These are phyloP conservation scores for Lasiurus borealis DNA, from an alignment of 2,113 vertebrate species.

Conservation along the genomic window DNA sequence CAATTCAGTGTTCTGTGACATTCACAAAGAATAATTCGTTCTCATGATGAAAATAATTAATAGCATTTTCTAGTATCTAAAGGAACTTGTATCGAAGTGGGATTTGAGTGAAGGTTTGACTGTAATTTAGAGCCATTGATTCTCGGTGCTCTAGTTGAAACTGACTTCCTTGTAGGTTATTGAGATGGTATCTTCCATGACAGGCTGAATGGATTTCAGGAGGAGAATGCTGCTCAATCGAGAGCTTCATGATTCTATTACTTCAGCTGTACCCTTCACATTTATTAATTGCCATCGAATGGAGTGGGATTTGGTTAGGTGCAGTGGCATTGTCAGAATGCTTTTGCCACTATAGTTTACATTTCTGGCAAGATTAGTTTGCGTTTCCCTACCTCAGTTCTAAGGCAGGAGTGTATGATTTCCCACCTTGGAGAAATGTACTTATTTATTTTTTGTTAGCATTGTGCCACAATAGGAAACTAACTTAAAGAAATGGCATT, in stretches of 20 bases:
- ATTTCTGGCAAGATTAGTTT: slow-evolving; percentile 59
- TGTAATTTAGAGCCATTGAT: slow-evolving; percentile 73
- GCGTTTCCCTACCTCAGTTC: neutral
- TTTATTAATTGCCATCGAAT: slow-evolving; percentile 77
- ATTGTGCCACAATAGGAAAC: slow-evolving; percentile 21
- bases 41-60: slow-evolving; percentile 75
- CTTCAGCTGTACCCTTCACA: slow-evolving; percentile 64
- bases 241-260: slow-evolving; percentile 76
- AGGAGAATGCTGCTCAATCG: slow-evolving; percentile 66
- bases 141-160: slow-evolving; percentile 68
- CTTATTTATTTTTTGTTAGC: slow-evolving; percentile 51
- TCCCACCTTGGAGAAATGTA: slow-evolving; percentile 50
- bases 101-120: slow-evolving; percentile 71
- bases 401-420: neutral
- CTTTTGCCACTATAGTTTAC: slow-evolving; percentile 65
- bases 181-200: slow-evolving; percentile 71
- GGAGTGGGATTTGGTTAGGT: slow-evolving; percentile 62
- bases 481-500: slow-evolving; percentile 6
- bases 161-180: slow-evolving; percentile 73
- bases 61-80: slow-evolving; percentile 67
- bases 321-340: slow-evolving; percentile 66
- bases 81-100: slow-evolving; percentile 73
- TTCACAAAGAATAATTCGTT: slow-evolving; percentile 68
- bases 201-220: slow-evolving; percentile 70
- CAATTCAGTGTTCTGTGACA: slow-evolving; percentile 57